phyloP scores from a whole-genome alignment of 2,113 vertebrate genomes.

The Theristicus caerulescens region DNA sequence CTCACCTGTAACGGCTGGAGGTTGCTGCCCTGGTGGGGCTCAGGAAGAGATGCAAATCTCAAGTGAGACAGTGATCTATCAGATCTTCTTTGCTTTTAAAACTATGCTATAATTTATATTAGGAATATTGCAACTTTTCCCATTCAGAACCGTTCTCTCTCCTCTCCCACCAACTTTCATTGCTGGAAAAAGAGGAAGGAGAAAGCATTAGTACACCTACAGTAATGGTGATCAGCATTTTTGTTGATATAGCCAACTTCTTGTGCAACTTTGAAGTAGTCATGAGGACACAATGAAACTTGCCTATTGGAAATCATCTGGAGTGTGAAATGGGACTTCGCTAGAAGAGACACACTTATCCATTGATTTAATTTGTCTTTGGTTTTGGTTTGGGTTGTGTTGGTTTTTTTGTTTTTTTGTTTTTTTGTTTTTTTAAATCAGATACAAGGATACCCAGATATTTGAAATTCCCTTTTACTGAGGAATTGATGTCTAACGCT shows the following conservation, averaged over 20 bases:
- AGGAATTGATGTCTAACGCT: conserved; percentile 27
- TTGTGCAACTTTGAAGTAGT: neutral
- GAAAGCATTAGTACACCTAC: neutral
- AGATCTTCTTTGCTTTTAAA: neutral
- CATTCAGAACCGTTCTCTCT: neutral
- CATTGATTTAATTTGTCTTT: conserved; percentile 2
- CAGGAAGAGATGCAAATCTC: neutral
- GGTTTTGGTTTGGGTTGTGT: neutral
- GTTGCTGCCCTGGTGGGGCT: neutral
- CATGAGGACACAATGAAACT: neutral
- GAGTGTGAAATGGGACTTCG: neutral
- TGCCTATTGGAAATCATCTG: neutral
- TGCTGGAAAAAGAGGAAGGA: neutral
- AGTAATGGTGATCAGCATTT: neutral
- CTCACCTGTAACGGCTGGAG: neutral
- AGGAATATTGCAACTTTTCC: neutral
- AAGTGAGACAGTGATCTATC: neutral
- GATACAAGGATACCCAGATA: neutral
- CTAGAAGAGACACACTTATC: neutral
- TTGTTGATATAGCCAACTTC: neutral
- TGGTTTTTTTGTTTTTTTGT: neutral
- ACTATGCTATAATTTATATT: neutral
- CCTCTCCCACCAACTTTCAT: neutral
- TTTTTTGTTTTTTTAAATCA: neutral
- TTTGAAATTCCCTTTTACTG: conserved; percentile 7